Evolutionary conservation across 1,140 invertebrate species (phyloP), one percentile per base, ranked within the genome.

Genomic region (Orius insidiosus): DNA sequence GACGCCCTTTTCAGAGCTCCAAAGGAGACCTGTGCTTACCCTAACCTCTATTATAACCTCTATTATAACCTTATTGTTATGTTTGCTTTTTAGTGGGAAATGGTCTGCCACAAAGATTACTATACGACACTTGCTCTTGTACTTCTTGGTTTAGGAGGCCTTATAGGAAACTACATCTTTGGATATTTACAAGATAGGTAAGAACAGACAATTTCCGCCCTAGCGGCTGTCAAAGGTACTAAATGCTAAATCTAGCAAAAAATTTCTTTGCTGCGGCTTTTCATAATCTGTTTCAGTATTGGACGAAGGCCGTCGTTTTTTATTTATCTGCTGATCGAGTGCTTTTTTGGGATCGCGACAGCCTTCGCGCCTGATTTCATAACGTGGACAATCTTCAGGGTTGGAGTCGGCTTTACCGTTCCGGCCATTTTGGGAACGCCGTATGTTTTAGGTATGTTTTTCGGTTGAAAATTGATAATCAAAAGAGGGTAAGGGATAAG

Each of bases 161-260:
- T 88, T 46, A 63, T 85, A 19, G 85, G 85, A 10, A 85, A 82
- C 58, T 79, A 80, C 56, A 69, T 85, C 48, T 86, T 85, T 56
- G 82, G 83, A 31, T 80, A 80, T 58, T 60, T 81, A 2, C 75
- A 81, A 57, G 80, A 83, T 55, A 58, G 61, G 65, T 67, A 50
- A 59, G 57, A 54, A n/a, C 6, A 33, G 32, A n/a, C n/a, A n/a
- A n/a, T n/a, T n/a, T n/a, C n/a, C n/a, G n/a, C n/a, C n/a, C n/a
- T n/a, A n/a, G n/a, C n/a, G n/a, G n/a, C n/a, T n/a, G n/a, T n/a
- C n/a, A n/a, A n/a, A n/a, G n/a, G n/a, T n/a, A n/a, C n/a, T n/a
- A n/a, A n/a, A n/a, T n/a, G n/a, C n/a, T n/a, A n/a, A n/a, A n/a
- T n/a, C n/a, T n/a, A n/a, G n/a, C n/a, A n/a, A n/a, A n/a, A n/a